phyloP scores from a whole-genome alignment of 2,113 vertebrate species.

The Cebus imitator region DNA sequence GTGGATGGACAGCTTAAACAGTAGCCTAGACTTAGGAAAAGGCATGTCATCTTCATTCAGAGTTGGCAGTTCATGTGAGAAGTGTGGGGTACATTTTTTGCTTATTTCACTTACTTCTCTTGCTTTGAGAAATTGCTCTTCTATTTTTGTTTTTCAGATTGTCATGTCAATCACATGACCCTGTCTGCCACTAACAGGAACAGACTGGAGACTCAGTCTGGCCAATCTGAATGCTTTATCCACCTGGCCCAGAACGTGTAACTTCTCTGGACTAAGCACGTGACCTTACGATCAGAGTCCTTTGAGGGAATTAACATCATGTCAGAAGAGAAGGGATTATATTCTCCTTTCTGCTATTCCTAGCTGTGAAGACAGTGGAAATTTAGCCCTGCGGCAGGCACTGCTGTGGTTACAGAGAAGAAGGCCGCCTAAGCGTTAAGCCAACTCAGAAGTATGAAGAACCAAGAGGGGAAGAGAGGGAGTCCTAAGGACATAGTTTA shows the following conservation, averaged over 20 bases:
- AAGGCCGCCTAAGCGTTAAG: background rate
- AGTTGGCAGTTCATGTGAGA: background rate
- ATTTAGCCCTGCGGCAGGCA: background rate
- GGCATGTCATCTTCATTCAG: background rate
- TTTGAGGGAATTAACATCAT: background rate
- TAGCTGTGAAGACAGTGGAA: background rate
- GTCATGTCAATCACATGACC: background rate
- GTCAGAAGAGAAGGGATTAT: background rate
- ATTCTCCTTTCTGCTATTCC: background rate
- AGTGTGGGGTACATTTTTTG: background rate
- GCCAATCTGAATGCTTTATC: background rate
- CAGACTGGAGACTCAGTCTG: background rate
- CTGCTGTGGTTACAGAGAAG: background rate
- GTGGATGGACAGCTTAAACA: background rate
- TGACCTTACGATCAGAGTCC: background rate
- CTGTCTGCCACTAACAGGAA: background rate
- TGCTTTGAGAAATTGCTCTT: background rate
- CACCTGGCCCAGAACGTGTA: background rate
- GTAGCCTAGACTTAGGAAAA: background rate
- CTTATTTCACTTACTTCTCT: background rate
- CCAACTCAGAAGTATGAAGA: background rate
- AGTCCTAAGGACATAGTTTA: background rate
- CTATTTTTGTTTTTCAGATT: background rate
- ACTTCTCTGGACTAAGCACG: background rate
- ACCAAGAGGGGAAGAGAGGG: background rate